Evolutionary conservation across 2,797 vertebrate species (phyloP).

Genomic region (Sciaenops ocellatus): DNA sequence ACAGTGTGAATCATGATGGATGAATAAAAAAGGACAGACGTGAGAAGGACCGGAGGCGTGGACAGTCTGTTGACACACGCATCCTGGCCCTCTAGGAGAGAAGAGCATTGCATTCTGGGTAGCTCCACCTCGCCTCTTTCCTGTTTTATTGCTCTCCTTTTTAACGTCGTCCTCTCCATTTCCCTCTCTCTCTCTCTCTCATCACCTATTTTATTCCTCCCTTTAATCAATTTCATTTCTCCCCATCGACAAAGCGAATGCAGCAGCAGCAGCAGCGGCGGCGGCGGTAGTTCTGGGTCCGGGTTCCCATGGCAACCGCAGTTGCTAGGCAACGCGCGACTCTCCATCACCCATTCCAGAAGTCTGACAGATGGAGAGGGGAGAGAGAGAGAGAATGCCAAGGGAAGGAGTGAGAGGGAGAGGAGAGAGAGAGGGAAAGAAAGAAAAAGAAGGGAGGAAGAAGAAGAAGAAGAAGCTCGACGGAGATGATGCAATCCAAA

Average conservation of each 20-base stretch:
- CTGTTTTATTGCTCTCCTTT: conserved; percentile 30
- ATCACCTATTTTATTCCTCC: conserved; percentile 78
- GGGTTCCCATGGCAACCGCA: conserved; percentile 83
- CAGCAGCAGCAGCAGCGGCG: conserved; percentile 73
- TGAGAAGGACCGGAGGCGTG: conserved; percentile 45
- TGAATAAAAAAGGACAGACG: conserved; percentile 50
- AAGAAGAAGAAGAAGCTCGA: conserved; percentile 3
- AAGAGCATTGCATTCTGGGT: conserved; percentile 50
- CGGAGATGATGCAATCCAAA: conserved; percentile 33
- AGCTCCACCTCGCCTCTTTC: background rate
- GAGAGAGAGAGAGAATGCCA: conserved; percentile 46
- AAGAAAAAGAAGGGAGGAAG: conserved; percentile 14
- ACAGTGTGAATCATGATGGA: conserved; percentile 49
- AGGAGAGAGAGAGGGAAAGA: conserved; percentile 2
- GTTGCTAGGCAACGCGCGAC: conserved; percentile 88
- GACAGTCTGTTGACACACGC: conserved; percentile 48
- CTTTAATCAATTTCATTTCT: conserved; percentile 87
- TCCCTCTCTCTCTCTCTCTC: conserved; percentile 43
- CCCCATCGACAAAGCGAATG: conserved; percentile 67
- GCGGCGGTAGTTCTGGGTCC: conserved; percentile 79
- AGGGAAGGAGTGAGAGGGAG: conserved; percentile 47
- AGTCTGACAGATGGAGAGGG: conserved; percentile 83
- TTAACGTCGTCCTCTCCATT: conserved; percentile 12
- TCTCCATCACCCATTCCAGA: conserved; percentile 89
- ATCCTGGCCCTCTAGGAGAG: conserved; percentile 26